These are phyloP conservation scores for Pitta sordida DNA, from an alignment of 2,113 vertebrate genomes.

Conservation along the genomic window DNA sequence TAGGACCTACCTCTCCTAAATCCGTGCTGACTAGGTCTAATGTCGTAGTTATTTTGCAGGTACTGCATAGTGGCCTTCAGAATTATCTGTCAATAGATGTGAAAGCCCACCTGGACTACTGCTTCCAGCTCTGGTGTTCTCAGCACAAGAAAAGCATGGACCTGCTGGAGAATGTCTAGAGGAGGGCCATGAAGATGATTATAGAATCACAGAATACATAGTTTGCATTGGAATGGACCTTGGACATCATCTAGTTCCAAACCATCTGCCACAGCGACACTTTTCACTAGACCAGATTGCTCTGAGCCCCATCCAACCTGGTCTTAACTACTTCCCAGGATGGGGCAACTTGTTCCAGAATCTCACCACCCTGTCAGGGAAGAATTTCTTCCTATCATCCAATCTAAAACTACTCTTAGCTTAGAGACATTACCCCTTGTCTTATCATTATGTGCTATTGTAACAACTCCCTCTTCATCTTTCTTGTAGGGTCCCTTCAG, in stretches of 20 bases:
- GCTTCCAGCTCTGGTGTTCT: background rate
- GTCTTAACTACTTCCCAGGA: background rate
- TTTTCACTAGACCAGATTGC: background rate
- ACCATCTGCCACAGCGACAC: too few species aligned
- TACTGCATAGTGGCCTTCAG: too few species aligned
- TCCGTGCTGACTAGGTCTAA: too few species aligned
- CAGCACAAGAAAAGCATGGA: too few species aligned
- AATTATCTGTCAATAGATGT: too few species aligned
- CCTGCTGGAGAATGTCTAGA: background rate
- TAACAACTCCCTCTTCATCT: background rate
- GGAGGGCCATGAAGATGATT: background rate
- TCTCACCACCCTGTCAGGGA: background rate
- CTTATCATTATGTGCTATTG: background rate
- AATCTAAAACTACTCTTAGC: background rate
- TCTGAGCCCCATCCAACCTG: background rate
- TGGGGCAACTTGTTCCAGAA: background rate
- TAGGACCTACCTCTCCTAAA: too few species aligned
- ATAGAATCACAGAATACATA: background rate
- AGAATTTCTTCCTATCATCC: background rate
- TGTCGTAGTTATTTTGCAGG: too few species aligned
- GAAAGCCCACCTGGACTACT: background rate
- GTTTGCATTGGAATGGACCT: background rate
- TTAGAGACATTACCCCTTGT: background rate
- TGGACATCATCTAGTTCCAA: background rate
- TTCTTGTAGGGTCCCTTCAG: background rate